Percentiles rank a stretch among this genome's conserved stretches.
phyloP scores from a whole-genome alignment of 53 echinoderm and acorn worm genomes.

The Arbacia lixula region DNA sequence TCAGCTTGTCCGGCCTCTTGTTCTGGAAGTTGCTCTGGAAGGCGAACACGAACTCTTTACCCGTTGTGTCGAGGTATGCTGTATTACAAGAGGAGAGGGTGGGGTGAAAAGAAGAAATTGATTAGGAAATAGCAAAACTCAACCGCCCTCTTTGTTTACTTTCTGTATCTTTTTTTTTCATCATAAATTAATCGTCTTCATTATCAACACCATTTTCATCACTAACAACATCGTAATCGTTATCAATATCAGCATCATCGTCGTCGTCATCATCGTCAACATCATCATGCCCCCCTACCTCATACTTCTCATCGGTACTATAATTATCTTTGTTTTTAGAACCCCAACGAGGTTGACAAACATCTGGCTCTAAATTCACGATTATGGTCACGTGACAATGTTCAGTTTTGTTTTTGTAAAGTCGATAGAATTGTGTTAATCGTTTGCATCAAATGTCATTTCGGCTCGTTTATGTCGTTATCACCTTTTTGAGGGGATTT shows the following conservation, averaged over 20 bases:
- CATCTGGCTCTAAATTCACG: too few relatives aligned
- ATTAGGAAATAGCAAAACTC: neutral
- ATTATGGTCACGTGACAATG: too few relatives aligned
- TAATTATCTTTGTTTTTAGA: neutral
- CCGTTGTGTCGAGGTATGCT: constrained; percentile 73
- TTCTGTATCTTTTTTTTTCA: neutral
- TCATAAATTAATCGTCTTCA: neutral
- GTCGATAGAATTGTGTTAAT: too few relatives aligned
- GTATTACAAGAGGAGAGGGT: neutral
- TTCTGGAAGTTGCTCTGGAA: constrained; percentile 87
- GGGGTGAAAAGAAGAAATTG: neutral
- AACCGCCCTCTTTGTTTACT: neutral
- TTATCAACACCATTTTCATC: neutral
- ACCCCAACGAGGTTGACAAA: neutral
- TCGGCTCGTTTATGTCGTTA: too few relatives aligned
- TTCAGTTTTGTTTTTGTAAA: too few relatives aligned
- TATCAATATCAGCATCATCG: neutral
- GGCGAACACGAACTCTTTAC: constrained; percentile 88
- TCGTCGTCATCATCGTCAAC: neutral
- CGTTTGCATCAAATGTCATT: too few relatives aligned
- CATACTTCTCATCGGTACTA: neutral
- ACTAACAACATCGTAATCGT: neutral
- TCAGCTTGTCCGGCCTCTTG: constrained; percentile 64
- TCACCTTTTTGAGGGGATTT: too few relatives aligned
- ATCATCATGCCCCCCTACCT: neutral